Percentiles rank a stretch among this genome's conserved stretches.
Evolutionary conservation across 2,113 vertebrate genomes (phyloP).

Genomic region (Ceyx cyanopectus): DNA sequence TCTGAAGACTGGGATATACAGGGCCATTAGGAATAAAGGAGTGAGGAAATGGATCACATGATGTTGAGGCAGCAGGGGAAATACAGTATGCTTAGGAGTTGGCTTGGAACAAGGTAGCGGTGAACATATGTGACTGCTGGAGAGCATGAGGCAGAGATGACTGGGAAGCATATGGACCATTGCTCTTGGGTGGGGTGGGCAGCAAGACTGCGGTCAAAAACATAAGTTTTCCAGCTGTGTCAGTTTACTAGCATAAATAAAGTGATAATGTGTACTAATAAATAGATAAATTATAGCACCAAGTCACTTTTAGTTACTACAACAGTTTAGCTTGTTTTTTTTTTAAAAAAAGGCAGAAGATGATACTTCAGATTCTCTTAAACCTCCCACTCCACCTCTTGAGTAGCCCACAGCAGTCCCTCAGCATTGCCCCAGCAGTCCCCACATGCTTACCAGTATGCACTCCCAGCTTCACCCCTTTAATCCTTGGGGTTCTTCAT

Average conservation of each 20-base stretch:
- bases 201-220: neutral
- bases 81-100: rapidly evolving
- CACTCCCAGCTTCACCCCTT: neutral
- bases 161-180: neutral
- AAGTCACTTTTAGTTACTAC: neutral
- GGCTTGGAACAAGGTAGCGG: neutral
- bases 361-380: neutral
- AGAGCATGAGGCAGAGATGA: neutral
- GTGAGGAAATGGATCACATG: rapidly evolving
- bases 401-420: neutral
- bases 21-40: neutral
- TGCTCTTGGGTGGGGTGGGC: neutral
- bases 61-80: neutral
- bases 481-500: neutral
- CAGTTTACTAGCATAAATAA: neutral
- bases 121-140: neutral
- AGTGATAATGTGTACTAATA: neutral
- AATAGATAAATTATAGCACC: neutral
- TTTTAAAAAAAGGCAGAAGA: neutral
- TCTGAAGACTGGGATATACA: neutral
- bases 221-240: neutral
- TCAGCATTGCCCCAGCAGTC: neutral
- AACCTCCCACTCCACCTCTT: neutral
- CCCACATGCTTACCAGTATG: rapidly evolving
- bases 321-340: neutral